Percentiles rank a stretch among this genome's conserved stretches.
Evolutionary conservation across 2,113 vertebrate species (phyloP).

Genomic region (Prinia subflava): DNA sequence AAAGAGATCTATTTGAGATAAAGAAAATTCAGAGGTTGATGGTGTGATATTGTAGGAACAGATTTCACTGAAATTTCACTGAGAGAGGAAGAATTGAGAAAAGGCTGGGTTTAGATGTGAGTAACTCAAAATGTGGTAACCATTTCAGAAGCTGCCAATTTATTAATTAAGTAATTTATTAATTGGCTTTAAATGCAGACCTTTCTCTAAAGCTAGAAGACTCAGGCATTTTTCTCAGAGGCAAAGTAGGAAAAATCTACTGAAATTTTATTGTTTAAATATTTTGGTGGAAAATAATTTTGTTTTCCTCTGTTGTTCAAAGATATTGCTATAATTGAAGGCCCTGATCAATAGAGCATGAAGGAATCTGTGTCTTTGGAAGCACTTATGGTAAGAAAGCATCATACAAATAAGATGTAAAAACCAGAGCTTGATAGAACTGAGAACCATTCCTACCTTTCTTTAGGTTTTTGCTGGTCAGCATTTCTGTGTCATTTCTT

Average conservation of each 20-base stretch:
- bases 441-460: background rate
- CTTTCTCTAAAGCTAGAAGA: background rate
- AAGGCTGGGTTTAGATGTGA: background rate
- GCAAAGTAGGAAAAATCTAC: background rate
- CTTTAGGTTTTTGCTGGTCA: background rate
- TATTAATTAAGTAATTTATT: slow-evolving; percentile 8
- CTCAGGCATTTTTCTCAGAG: background rate
- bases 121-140: background rate
- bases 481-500: background rate
- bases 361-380: background rate
- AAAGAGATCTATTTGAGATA: background rate
- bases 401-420: background rate
- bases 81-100: background rate
- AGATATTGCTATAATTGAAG: background rate
- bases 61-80: background rate
- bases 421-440: background rate
- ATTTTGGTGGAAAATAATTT: background rate
- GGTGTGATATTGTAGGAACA: background rate
- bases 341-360: background rate
- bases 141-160: slow-evolving; percentile 7
- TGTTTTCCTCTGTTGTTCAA: background rate
- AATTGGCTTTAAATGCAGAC: slow-evolving; percentile 10
- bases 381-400: background rate
- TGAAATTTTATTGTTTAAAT: background rate
- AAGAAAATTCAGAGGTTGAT: background rate